Base-by-base conservation (phyloP, 1,140 invertebrate genomes). In the Prorops nasuta region DNA sequence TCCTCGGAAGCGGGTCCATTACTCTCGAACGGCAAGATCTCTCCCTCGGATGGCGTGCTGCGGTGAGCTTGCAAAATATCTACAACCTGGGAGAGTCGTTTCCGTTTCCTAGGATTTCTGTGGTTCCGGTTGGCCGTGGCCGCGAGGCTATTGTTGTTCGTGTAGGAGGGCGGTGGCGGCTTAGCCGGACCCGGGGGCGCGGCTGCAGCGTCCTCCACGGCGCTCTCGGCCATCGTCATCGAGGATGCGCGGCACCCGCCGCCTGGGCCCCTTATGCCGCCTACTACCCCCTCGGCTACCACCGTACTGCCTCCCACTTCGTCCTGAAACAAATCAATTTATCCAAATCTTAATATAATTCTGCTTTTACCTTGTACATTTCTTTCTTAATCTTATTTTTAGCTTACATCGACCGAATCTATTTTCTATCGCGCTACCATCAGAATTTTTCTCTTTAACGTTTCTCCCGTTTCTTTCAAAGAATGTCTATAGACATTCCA, bases 11-110 rank as follows among this genome's bases (percentile, higher is more conserved):
- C 58, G 3, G 59, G 59, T 0, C 50, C 58, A 34, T 46, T 71
- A 48, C 79, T 79, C 44, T 83, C 81, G 18, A 85, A 72, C 19
- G 81, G 70, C 20, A 85, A 58, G 1, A 63, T 58, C 51, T 65
- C 59, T 34, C 59, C 64, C 21, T 70, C 59, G 15, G 58, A 66
- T 0, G 72, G 71, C 0, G 69, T 69, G 35, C 65, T 69, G 2
- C 74, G 67, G 17, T 79, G 71, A 31, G 72, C 70, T 16, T 86
- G 84, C 14, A 90, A 70, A 61, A 88, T 88, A 59, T 88, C 86
- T 35, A 90, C 67, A 1, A 90, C 88, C 55, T 88, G 86, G 49
- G 84, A 87, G 12, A 90, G 69, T n/a, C 88, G 76, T 65, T 88
- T 88, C 17, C 88, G 78, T 66, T 89, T 89, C 19, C 86, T 79